Evolutionary conservation across 2,797 vertebrate genomes (phyloP), one percentile per base, ranked within the genome.

Genomic region (Bovichtus diacanthus): DNA sequence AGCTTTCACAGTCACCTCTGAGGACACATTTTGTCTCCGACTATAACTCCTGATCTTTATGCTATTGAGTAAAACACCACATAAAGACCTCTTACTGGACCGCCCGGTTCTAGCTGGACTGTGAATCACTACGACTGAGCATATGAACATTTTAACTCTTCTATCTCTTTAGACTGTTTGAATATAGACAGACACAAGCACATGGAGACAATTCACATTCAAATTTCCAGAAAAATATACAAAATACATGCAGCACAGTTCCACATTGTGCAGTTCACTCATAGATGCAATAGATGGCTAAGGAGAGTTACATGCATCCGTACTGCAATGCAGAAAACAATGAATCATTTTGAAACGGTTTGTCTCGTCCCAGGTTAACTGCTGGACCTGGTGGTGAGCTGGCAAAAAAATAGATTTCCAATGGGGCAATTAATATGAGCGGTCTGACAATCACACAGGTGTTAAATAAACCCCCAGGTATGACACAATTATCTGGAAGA

Each of bases 1-100:
- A 70, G 75, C 58, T 76, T 83, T 82, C 70, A 21, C 69, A 27
- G 21, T 82, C 65, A 69, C 76, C 74, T 72, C 80, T 39, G 58
- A 82, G 62, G 74, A 70, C 6, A 11, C 31, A n/a, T 59, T 76
- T 31, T 23, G 29, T 72, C 49, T 70, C 39, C 18, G 31, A 39
- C 10, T 2, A 31, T 72, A 27, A 25, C 38, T 75, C 29, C 19
- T 53, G 29, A 70, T 70, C 49, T 79, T 70, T 46, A 78, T 58
- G 16, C 46, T 63, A 36, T 58, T 36, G 21, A 76, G 34, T 27
- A 71, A 19, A 53, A 53, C 9, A 43, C 9, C 31, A 60, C 41
- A 62, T 27, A 43, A 69, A 70, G 16, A 9, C 44, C 13, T 62
- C 12, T 36, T 55, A 34, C 38, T 56, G 41, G 21, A 70, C 25